A percentile compares a stretch with the other conserved stretches of the same genome.
These are phyloP conservation scores for Darevskia mixta DNA, from an alignment of 2,797 vertebrate species.

Conservation along the genomic window DNA sequence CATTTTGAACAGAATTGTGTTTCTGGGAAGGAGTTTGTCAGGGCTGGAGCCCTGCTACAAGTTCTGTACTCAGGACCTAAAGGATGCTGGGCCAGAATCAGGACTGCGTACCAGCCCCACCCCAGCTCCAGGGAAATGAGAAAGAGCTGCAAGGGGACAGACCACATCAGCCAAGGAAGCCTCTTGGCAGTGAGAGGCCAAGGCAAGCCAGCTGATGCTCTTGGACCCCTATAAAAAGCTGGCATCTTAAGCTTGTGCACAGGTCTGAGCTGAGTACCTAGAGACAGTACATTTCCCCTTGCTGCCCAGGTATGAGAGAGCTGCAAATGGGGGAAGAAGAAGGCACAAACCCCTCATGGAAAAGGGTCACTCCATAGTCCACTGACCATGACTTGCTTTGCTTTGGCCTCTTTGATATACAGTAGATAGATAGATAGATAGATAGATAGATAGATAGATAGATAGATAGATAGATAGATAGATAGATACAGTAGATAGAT, in stretches of 20 bases:
- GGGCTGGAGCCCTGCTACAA: not conserved
- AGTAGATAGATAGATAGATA: too few species aligned
- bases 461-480: too few species aligned
- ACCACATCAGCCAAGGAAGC: not conserved
- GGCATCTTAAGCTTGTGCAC: not conserved
- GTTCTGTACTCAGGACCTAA: not conserved
- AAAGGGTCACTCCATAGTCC: not conserved
- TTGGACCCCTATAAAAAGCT: not conserved
- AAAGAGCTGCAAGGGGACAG: not conserved
- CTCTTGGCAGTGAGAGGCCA: not conserved
- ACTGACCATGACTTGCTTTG: too few species aligned
- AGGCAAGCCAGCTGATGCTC: not conserved
- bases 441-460: too few species aligned
- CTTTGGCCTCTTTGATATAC: too few species aligned
- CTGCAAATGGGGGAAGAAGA: not conserved
- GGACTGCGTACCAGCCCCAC: not conserved
- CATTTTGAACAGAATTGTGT: too few species aligned
- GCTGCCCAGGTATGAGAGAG: not conserved
- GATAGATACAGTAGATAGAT: too few species aligned
- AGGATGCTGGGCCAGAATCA: not conserved
- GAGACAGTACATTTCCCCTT: not conserved
- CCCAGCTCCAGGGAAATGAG: not conserved
- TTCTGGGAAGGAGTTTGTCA: not conserved
- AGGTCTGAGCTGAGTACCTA: not conserved
- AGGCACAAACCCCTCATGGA: not conserved